phyloP scores from a whole-genome alignment of 2,888 invertebrate genomes.

The Eudemis profundana region DNA sequence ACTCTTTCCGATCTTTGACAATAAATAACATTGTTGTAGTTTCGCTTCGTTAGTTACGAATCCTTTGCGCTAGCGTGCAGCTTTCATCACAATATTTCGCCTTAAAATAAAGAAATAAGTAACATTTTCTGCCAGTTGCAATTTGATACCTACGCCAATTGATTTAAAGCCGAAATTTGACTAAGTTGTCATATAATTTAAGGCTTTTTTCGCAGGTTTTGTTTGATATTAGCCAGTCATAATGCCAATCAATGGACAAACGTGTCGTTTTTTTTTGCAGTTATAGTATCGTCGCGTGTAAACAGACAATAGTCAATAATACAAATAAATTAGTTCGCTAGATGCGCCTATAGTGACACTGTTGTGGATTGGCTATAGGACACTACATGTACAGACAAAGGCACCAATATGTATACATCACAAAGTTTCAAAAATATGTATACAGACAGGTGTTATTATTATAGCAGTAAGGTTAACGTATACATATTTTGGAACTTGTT shows the following conservation, averaged over 20 bases:
- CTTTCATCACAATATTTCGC: neutral
- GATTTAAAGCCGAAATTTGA: neutral
- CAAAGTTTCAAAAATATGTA: no score
- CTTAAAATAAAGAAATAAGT: neutral
- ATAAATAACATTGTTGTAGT: neutral
- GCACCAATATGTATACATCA: neutral
- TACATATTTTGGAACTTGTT: no score
- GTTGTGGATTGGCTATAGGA: neutral
- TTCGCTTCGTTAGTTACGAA: neutral
- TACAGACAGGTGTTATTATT: no score
- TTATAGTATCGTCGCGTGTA: constrained; percentile 16
- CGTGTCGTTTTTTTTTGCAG: constrained; percentile 17
- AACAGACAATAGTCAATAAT: constrained; percentile 30
- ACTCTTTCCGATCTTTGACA: no score
- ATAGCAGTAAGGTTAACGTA: no score
- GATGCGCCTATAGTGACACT: constrained; percentile 5
- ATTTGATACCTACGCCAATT: neutral
- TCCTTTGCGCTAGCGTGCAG: constrained; percentile 1
- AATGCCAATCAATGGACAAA: constrained; percentile 25
- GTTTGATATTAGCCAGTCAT: neutral
- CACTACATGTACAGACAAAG: no score
- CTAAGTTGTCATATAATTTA: neutral
- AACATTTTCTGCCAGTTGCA: neutral
- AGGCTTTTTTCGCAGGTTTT: neutral
- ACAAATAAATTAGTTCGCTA: constrained; percentile 23